Conservation (phyloP, 2,888 invertebrate species). For the Agriopis marginaria region DNA sequence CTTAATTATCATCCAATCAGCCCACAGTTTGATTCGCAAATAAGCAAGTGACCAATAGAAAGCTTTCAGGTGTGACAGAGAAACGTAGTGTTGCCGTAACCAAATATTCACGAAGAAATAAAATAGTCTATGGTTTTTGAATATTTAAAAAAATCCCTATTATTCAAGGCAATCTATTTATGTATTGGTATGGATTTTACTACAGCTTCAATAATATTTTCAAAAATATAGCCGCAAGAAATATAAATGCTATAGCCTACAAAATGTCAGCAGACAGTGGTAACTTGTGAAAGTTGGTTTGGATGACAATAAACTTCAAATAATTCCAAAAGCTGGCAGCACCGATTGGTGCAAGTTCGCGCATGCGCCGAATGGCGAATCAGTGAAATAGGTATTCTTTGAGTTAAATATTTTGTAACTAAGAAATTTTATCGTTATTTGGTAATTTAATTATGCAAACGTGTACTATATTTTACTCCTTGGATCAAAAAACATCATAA, state of each 20-base stretch:
- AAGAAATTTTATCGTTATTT: conserved; percentile 83
- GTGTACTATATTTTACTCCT: conserved; percentile 64
- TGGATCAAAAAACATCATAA: conserved; percentile 57
- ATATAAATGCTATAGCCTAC: too few relatives aligned
- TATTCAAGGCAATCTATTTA: too few relatives aligned
- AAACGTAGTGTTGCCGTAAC: conserved; percentile 2
- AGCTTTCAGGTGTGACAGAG: conserved; percentile 8
- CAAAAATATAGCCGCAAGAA: too few relatives aligned
- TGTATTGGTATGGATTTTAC: not conserved
- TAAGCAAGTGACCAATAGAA: conserved; percentile 8
- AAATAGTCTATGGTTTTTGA: conserved; percentile 7
- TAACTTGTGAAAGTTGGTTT: not conserved
- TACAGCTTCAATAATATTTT: too few relatives aligned
- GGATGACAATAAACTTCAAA: conserved; percentile 12
- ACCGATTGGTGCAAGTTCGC: conserved; percentile 80
- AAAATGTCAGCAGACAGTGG: too few relatives aligned
- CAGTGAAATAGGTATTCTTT: conserved; percentile 80
- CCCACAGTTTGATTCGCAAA: not conserved
- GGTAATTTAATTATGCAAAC: conserved; percentile 76
- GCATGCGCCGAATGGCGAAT: conserved; percentile 87
- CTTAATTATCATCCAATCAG: not conserved
- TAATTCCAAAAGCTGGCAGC: conserved; percentile 59
- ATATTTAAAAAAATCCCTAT: not conserved
- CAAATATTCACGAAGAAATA: not conserved
- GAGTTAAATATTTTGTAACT: conserved; percentile 83